Base-by-base conservation (phyloP, 1,140 invertebrate species). In the Sitodiplosis mosellana region DNA sequence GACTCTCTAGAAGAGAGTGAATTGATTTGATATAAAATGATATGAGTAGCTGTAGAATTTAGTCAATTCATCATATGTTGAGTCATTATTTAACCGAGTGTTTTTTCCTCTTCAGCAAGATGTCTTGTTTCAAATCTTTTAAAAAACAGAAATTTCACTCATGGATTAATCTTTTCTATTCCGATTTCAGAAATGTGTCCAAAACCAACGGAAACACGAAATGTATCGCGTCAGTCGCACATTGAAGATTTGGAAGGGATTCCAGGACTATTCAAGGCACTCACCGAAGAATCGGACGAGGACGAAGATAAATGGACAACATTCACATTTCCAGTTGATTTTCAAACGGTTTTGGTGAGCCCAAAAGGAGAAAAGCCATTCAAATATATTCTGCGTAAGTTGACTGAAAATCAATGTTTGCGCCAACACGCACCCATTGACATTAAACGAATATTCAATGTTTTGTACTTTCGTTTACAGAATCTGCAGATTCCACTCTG, bases 241-340 rank as follows among this genome's bases (percentile, higher is more conserved):
- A 83, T 93, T 6, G 88, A 92, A 60, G 83, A 89, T 49, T 74
- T 93, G 22, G 71, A 70, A 42, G 83, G 87, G 46, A 73, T 89
- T 18, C 83, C 86, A 0, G 83, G 81, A 33, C 65, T 94, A 5
- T 94, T 93, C 57, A 69, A 77, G 50, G 83, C 81, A 1, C 66
- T 93, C 19, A 90, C 86, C 2, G 76, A 78, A 41, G 84, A 82
- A 54, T 76, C 79, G 33, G 87, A 91, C 57, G 58, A 69, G 2
- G 69, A 76, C 51, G 58, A 61, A 34, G 57, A 54, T 10, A 63
- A 81, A 53, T 91, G 87, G 86, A 68, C 78, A 27, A 79, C 79
- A 6, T 81, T 83, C 53, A 86, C 81, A 27, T 87, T 77, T 60
- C 83, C 83, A 27, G 74, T 87, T 17, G 83, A 87, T 56, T 75